Conservation (phyloP, 2,113 vertebrate genomes). For the Silurus glanis region DNA sequence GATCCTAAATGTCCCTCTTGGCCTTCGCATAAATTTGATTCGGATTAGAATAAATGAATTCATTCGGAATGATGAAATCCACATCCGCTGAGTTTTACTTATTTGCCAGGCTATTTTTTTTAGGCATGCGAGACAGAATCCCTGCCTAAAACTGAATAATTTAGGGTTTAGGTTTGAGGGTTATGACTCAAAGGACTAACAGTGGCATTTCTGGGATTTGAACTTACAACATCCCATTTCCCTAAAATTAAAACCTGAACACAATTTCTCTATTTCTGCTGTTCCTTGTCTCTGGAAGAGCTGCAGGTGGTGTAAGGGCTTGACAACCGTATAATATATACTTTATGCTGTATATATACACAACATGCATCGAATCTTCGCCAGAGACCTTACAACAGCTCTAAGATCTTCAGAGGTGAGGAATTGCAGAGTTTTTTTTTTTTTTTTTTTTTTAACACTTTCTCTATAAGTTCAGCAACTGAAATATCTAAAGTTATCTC, state of each 20-base stretch:
- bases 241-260: neutral
- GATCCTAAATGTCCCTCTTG: neutral
- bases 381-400: neutral
- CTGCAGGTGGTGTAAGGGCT: neutral
- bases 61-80: constrained; percentile 4
- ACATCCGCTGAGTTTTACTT: neutral
- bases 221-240: neutral
- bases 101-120: neutral
- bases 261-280: neutral
- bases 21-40: neutral
- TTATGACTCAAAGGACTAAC: too few species aligned
- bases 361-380: neutral
- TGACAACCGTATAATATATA: neutral
- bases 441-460: neutral
- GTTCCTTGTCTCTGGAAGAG: neutral
- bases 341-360: neutral
- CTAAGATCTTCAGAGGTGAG: neutral
- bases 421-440: neutral
- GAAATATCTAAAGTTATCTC: constrained; percentile 15
- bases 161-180: neutral
- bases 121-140: neutral
- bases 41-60: neutral
- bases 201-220: neutral
- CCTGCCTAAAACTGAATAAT: neutral
- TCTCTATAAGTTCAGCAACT: neutral